Conservation (phyloP, 2,888 invertebrate species). For the Sinhomidia bicolor region DNA sequence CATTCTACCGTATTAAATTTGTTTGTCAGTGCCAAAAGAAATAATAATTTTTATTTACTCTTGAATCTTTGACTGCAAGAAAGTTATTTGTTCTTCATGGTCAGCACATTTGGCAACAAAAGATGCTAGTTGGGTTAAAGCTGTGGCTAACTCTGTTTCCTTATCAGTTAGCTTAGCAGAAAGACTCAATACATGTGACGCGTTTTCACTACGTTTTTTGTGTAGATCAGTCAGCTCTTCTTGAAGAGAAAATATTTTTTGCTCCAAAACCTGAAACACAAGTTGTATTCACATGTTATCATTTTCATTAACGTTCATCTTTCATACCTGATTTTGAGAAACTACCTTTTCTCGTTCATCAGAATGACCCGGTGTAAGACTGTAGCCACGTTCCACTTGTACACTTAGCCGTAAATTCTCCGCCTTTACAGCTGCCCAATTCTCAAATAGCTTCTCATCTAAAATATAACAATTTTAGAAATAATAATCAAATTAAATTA, state of each 20-base stretch:
- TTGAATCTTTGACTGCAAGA: constrained; percentile 74
- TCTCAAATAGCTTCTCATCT: constrained; percentile 95
- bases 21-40: background rate
- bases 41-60: constrained; percentile 74
- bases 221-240: constrained; percentile 96
- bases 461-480: constrained; percentile 66
- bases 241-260: constrained; percentile 92
- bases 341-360: constrained; percentile 80
- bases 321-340: background rate
- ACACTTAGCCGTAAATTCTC: constrained; percentile 93
- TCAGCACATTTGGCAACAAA: constrained; percentile 78
- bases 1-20: too few relatives aligned
- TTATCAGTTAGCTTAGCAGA: constrained; percentile 93
- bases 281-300: background rate
- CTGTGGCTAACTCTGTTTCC: constrained; percentile 86
- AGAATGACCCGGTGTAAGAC: constrained; percentile 75
- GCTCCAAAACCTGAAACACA: constrained; percentile 86
- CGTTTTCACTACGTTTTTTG: constrained; percentile 93
- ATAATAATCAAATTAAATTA: constrained; percentile 3
- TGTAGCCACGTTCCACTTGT: constrained; percentile 90
- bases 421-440: constrained; percentile 88
- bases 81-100: constrained; percentile 77
- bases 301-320: background rate
- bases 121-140: constrained; percentile 75
- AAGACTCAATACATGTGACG: constrained; percentile 95